Evolutionary conservation across 2,113 vertebrate species (phyloP), one percentile per base, ranked within the genome.

Genomic region (Centropus unirufus): DNA sequence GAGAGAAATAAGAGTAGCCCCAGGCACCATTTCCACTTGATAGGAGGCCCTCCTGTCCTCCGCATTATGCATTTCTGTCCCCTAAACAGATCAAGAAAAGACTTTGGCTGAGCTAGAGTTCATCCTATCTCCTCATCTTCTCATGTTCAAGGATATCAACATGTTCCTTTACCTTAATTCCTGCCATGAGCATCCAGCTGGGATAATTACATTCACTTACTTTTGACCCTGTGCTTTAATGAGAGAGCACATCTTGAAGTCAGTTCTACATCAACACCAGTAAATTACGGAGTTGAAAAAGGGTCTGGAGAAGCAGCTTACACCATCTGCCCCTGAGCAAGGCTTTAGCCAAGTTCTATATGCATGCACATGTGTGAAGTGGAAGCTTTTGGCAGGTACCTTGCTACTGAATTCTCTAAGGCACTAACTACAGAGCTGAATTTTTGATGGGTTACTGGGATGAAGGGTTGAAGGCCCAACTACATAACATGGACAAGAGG

Each of bases 341-440:
- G 44, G n/a, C 34, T 91, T 89, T 36, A 82, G 42, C 70, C 55
- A 44, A 64, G 20, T 9, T 22, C 9, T 27, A 7, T 0, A 5
- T 32, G 21, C 5, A 8, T 6, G 6, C 6, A 5, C 1, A 2
- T 5, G 12, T 13, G 23, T 18, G 39, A 83, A 66, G 42, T 7
- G 22, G 40, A 19, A 90, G 52, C 6, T 70, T 67, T 55, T 18
- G 30, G 36, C 19, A 54, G n/a, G 39, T 32, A 24, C 30, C 23
- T n/a, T 8, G 67, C 55, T 76, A 34, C 29, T 11, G 18, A 55
- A 59, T 40, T 30, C 49, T 22, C 58, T 4, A 27, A 62, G 29
- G 30, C 21, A 36, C 18, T 27, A 29, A 42, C 8, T 2, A 11
- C 17, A 34, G 32, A 76, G 9, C 3, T 39, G 6, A 44, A 8